These are phyloP conservation scores for Volucella bombylans DNA, from an alignment of 2,888 invertebrate species.

Conservation along the genomic window DNA sequence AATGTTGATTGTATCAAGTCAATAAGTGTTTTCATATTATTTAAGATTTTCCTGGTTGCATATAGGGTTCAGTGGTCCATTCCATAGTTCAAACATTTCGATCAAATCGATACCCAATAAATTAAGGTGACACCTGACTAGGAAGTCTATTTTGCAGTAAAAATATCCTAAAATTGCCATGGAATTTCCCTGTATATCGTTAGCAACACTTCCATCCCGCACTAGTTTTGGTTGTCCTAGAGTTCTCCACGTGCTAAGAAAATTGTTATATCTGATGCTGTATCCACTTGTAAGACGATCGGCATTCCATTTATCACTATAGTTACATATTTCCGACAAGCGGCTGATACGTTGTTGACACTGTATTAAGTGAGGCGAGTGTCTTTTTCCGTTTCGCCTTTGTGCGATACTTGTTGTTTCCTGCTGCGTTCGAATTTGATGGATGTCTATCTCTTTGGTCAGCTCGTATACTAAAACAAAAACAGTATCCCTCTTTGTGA, in stretches of 20 bases:
- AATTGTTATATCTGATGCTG: slow-evolving; percentile 50
- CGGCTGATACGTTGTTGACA: slow-evolving; percentile 20
- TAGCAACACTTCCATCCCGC: background rate
- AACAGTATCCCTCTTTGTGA: no score
- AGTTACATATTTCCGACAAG: slow-evolving; percentile 31
- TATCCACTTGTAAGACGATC: slow-evolving; percentile 50
- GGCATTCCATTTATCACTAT: background rate
- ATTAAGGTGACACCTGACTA: background rate
- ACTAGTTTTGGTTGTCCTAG: slow-evolving; percentile 3
- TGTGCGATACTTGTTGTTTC: no score
- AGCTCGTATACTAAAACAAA: no score
- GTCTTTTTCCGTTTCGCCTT: no score
- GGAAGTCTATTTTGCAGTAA: slow-evolving; percentile 20
- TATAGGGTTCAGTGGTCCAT: slow-evolving; percentile 4
- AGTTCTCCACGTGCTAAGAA: slow-evolving; percentile 30
- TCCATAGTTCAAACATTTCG: background rate
- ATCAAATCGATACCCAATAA: slow-evolving; percentile 36
- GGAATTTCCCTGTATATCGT: slow-evolving; percentile 30
- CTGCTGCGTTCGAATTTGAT: no score
- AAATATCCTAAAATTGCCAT: slow-evolving; percentile 43
- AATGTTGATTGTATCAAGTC: slow-evolving; percentile 21
- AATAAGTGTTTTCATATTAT: slow-evolving; percentile 13
- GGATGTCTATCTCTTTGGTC: no score
- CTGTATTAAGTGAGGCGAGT: slow-evolving; percentile 5
- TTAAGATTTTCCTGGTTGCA: slow-evolving; percentile 20